Base-by-base conservation (phyloP, 2,888 invertebrate genomes). In the Lochmaea capreae region DNA sequence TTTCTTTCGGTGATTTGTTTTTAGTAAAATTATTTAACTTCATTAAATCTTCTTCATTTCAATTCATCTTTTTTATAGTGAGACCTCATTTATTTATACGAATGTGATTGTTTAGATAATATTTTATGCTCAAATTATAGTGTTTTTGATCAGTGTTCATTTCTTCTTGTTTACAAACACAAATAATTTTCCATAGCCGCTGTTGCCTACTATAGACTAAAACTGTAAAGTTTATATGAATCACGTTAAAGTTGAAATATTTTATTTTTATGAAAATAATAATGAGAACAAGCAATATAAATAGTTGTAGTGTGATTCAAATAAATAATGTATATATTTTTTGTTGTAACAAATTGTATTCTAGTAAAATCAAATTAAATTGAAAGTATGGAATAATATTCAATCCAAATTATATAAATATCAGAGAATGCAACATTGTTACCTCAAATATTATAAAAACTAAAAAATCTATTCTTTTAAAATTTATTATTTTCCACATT, bases 31-130 rank as follows among this genome's bases (percentile, higher is more conserved):
- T 59, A n/a, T 59, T 67, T 59, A 67, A 26, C 54, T 16, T 54
- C 54, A 54, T 54, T 18, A 10, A 54, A 22, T 66, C 67, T 75
- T 78, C 74, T 65, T 72, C 73, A 65, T 72, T 78, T 71, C 71
- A 75, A 66, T 69, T 77, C 72, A 75, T 70, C 73, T 70, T 75
- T 75, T 72, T 76, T 77, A 76, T 82, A 82, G 82, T 83, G 83
- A 83, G 81, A 83, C 76, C 76, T 79, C 78, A 80, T 81, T 77
- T 76, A 81, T 81, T 80, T 81, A 80, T 82, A 78, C 77, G 71
- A 81, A 82, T 83, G 83, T 83, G 83, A 83, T 83, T 83, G 81
- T 79, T 79, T 80, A 80, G 77, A 68, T 78, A 73, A 76, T 77
- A 76, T 78, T 77, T 76, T 79, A 79, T 79, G 78, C 79, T 80